Evolutionary conservation across 2,797 vertebrate species (phyloP), one percentile per base, ranked within the genome.

Genomic region (Alosa sapidissima): DNA sequence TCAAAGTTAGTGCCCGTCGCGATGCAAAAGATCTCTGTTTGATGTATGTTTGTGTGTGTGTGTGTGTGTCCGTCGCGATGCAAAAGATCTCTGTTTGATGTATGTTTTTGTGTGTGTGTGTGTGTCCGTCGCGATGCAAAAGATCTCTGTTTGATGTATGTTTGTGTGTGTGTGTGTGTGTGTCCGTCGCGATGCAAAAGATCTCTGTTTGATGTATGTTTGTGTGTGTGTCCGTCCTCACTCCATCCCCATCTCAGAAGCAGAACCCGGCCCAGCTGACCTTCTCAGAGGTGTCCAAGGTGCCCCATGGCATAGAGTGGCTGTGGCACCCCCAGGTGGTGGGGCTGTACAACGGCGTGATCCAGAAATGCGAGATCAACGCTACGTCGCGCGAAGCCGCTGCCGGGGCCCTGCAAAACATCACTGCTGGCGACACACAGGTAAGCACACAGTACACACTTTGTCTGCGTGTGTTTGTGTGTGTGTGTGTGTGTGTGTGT

Each of bases 291-390:
- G 95, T 98, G n/a, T 91, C 96, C 5, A 95, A 94, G 85, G 86
- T 91, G 21, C 98, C 98, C 62, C 96, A 92, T 86, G 96, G 93
- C 0, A 90, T 94, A 0, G 97, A 98, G 90, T 97, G 96, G 97
- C 95, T 99, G 84, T 99, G 97, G 97, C 97, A 98, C 92, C 98
- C 98, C 0, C 92, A 97, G 88, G 95, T 98, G 0, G 90, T 99
- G 45, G 90, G 88, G 0, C 13, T 98, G 81, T 99, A 99, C 91
- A 95, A 94, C 58, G 83, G 87, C 0, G 88, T 98, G 84, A 92
- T 99, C 88, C 94, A 93, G 81, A 89, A 89, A 62, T 97, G 97
- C 0, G 96, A 98, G 88, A 89, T 95, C 85, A 99, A 98, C 93
- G 82, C 87, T 55, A 95, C 94, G 86, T 97, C 97, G 0, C 97